phyloP scores from a whole-genome alignment of 2,113 vertebrate species.

The Sisor rabdophorus region DNA sequence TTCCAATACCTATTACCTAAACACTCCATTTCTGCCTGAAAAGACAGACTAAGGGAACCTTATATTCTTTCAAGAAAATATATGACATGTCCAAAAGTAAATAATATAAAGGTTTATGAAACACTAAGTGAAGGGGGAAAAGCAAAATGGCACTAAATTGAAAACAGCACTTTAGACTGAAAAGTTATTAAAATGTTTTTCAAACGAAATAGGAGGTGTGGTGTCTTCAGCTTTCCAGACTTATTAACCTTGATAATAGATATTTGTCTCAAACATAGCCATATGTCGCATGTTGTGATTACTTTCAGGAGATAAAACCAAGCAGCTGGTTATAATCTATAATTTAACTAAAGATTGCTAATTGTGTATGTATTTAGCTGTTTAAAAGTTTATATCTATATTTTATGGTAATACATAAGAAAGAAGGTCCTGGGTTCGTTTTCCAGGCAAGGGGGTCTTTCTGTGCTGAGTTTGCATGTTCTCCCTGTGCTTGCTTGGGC shows the following conservation, averaged over 20 bases:
- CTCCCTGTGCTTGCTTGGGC: too few relatives aligned
- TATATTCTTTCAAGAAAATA: conserved; percentile 40
- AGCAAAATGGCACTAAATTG: conserved; percentile 24
- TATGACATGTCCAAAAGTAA: conserved; percentile 40
- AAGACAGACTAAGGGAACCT: conserved; percentile 25
- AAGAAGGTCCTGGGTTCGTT: too few relatives aligned
- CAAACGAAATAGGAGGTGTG: conserved; percentile 17
- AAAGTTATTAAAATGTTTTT: conserved; percentile 37
- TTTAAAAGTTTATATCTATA: neutral
- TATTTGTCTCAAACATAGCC: neutral
- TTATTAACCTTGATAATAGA: conserved; percentile 8
- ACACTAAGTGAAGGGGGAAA: conserved; percentile 20
- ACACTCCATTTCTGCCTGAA: conserved; percentile 1
- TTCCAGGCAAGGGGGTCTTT: too few relatives aligned
- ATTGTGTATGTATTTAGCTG: neutral
- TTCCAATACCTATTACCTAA: conserved; percentile 40
- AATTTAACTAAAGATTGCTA: neutral
- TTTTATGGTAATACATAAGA: neutral
- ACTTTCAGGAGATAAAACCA: neutral
- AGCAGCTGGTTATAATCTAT: neutral
- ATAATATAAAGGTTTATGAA: conserved; percentile 43
- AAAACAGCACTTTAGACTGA: conserved; percentile 33
- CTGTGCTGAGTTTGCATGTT: too few relatives aligned
- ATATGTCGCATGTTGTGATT: conserved; percentile 8
- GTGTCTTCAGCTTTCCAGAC: neutral